Evolutionary conservation across 2,113 vertebrate genomes (phyloP), one percentile per base, ranked within the genome.

Genomic region (Odocoileus virginianus): DNA sequence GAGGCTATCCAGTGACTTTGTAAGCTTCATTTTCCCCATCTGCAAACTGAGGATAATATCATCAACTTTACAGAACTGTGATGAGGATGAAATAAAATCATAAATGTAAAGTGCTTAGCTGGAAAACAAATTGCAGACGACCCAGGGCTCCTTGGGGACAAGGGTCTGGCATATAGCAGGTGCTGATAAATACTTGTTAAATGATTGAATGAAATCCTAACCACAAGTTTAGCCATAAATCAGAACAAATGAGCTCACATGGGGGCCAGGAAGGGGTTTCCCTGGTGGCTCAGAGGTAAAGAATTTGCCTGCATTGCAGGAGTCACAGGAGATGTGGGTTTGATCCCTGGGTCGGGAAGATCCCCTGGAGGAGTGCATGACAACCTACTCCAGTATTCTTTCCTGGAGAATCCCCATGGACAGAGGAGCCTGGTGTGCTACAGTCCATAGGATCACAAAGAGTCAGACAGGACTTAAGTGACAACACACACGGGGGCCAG

Each of bases 131-230:
- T 87, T 83, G 47, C 61, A 58, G 92, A n/a, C 16, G 10, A 15
- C 54, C 67, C 21, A 15, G 74, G 47, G 74, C 7, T 52, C 87
- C 61, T 45, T 84, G 52, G 21, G 58, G 47, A 85, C 47, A 87
- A 58, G 67, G 30, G 28, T 23, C 52, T 92, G 87, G 54, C 47
- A 67, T n/a, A 79, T 0, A 43, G 40, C 17, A 33, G 30, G 12
- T 89, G 17, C 33, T 81, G n/a, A 85, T 21, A 47, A 84, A 58
- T 64, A 13, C 54, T 95, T 43, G 50, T 87, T 52, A 92, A 61
- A 60, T 64, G 79, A 36, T 2, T 5, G 3, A 64, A 82, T 52
- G 54, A 55, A 84, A 64, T 50, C 52, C 12, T 50, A 67, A 76
- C n/a, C 6, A 27, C 50, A 74, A 21, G 5, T 23, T 89, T 54